phyloP scores from a whole-genome alignment of 2,888 invertebrate species.

The Perizoma affinitatum region DNA sequence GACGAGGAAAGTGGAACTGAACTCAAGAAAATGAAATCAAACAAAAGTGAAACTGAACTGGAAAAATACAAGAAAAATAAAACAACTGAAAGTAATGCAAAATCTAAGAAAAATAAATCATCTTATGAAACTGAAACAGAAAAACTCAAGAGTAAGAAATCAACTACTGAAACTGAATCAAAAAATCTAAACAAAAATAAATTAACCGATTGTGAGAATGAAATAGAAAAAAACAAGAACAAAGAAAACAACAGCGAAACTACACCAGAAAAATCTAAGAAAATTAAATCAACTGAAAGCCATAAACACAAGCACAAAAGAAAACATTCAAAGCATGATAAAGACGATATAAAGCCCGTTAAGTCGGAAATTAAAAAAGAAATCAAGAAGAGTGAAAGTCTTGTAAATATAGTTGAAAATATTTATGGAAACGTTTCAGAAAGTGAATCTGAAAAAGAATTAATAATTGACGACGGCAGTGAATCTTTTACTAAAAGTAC shows the following conservation, averaged over 20 bases:
- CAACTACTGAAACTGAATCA: slow-evolving; percentile 49
- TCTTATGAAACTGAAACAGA: slow-evolving; percentile 56
- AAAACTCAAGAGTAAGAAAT: slow-evolving; percentile 54
- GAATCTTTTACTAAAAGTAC: slow-evolving; percentile 39
- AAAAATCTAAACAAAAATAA: slow-evolving; percentile 53
- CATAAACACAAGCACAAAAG: slow-evolving; percentile 40
- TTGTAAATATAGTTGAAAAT: slow-evolving; percentile 21
- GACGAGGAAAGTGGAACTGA: slow-evolving; percentile 64
- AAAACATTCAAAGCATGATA: slow-evolving; percentile 34
- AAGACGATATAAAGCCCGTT: slow-evolving; percentile 38
- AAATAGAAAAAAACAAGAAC: slow-evolving; percentile 52
- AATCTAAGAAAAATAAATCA: slow-evolving; percentile 54
- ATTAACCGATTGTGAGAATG: slow-evolving; percentile 59
- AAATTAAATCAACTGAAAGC: slow-evolving; percentile 47
- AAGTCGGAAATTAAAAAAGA: slow-evolving; percentile 32
- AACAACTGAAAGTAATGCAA: slow-evolving; percentile 48
- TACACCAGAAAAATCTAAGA: slow-evolving; percentile 53
- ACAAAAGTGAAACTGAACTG: slow-evolving; percentile 52
- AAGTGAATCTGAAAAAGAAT: slow-evolving; percentile 61
- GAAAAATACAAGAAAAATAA: slow-evolving; percentile 53
- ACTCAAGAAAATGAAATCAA: slow-evolving; percentile 55
- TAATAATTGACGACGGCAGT: slow-evolving; percentile 59
- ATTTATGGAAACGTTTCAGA: slow-evolving; percentile 45
- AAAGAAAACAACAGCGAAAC: slow-evolving; percentile 54
- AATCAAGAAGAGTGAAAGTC: slow-evolving; percentile 21